These are phyloP conservation scores for Aleiodes leptofemur DNA, from an alignment of 2,888 invertebrate genomes.

Conservation along the genomic window DNA sequence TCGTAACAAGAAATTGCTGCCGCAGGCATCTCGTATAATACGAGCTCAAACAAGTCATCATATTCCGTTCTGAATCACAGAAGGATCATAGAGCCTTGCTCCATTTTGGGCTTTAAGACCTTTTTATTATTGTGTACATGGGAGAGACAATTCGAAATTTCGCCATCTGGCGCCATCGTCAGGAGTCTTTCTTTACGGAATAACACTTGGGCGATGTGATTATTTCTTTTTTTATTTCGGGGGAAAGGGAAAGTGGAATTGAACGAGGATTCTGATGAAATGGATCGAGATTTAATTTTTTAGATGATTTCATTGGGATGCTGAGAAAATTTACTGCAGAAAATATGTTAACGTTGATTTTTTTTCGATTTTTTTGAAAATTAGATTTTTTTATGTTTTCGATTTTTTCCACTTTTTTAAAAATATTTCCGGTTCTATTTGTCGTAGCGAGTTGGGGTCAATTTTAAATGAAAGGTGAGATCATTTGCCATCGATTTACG, in stretches of 20 bases:
- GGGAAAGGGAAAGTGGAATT: background rate
- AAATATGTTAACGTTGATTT: background rate
- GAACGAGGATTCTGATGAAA: too few relatives aligned
- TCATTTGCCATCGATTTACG: too few relatives aligned
- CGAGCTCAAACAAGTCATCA: constrained; percentile 70
- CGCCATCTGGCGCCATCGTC: constrained; percentile 24
- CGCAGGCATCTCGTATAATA: constrained; percentile 70
- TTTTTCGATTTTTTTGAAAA: too few relatives aligned
- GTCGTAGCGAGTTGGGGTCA: too few relatives aligned
- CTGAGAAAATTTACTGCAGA: background rate
- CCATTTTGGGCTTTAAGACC: constrained; percentile 5
- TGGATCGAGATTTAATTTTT: too few relatives aligned
- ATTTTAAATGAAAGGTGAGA: too few relatives aligned
- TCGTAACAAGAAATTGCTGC: constrained; percentile 68
- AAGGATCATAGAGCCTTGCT: constrained; percentile 64
- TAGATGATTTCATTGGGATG: too few relatives aligned
- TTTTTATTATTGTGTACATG: background rate
- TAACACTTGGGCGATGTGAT: background rate
- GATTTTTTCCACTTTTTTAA: too few relatives aligned
- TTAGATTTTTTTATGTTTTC: too few relatives aligned
- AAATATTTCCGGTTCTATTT: too few relatives aligned
- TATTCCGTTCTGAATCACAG: constrained; percentile 68
- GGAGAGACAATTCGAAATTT: background rate
- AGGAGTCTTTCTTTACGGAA: background rate
- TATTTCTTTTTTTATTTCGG: background rate